A percentile compares a stretch with the other conserved stretches of the same genome.
phyloP scores from a whole-genome alignment of 2,888 invertebrate species.

The Autographa pulchrina region DNA sequence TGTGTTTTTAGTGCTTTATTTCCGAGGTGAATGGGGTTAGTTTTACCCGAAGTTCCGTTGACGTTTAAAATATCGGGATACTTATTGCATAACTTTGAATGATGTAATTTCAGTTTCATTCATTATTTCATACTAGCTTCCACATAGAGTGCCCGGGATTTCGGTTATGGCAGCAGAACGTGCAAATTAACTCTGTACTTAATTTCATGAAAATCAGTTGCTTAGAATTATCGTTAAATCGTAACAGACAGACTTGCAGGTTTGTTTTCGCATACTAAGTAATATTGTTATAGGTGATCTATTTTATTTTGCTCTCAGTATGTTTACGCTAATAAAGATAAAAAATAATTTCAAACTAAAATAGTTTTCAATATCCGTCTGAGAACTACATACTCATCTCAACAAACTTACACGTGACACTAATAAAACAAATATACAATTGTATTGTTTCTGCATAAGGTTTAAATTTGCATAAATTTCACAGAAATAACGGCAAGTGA shows the following conservation, averaged over 20 bases:
- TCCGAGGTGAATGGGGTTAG: conserved; percentile 40
- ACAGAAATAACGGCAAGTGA: conserved; percentile 36
- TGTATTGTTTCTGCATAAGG: conserved; percentile 18
- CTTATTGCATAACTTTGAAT: neutral
- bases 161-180: no score
- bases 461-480: conserved; percentile 36
- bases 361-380: conserved; percentile 46
- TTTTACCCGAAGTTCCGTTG: conserved; percentile 43
- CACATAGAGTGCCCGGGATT: no score
- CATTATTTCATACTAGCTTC: no score
- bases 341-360: conserved; percentile 25
- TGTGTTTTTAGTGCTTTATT: conserved; percentile 19
- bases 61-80: conserved; percentile 12
- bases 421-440: neutral
- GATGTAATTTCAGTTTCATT: no score
- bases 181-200: neutral
- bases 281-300: no score
- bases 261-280: no score
- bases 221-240: no score
- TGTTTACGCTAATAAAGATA: neutral
- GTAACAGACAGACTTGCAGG: no score
- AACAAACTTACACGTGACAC: conserved; percentile 14
- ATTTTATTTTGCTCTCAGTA: no score
- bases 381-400: conserved; percentile 23
- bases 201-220: no score